phyloP scores from a whole-genome alignment of 2,797 vertebrate species.

The Linurgus olivaceus region DNA sequence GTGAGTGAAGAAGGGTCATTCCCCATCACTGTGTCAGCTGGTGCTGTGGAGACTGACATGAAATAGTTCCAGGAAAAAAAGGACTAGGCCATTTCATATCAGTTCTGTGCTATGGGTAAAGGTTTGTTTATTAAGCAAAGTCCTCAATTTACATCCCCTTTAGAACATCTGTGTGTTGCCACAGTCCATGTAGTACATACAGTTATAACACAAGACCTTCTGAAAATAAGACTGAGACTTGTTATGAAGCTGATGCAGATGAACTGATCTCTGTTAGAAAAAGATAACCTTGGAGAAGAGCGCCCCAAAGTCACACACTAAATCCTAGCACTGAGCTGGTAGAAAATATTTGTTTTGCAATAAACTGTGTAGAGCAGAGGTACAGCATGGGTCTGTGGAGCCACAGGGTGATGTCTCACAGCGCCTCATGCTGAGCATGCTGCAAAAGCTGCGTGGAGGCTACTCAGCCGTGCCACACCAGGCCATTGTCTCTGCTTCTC shows the following conservation, averaged over 20 bases:
- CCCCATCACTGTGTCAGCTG: neutral
- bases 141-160: neutral
- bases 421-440: neutral
- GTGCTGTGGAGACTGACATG: neutral
- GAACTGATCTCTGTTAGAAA: neutral
- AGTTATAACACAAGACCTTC: neutral
- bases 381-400: neutral
- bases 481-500: neutral
- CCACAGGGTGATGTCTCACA: rapidly evolving
- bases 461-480: rapidly evolving
- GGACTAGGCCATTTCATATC: neutral
- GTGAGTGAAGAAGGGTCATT: neutral
- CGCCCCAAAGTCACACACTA: neutral
- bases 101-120: neutral
- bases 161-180: neutral
- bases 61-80: neutral
- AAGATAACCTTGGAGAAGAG: neutral
- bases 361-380: neutral
- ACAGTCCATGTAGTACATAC: neutral
- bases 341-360: neutral
- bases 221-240: neutral
- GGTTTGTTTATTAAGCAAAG: neutral
- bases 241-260: neutral
- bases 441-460: neutral
- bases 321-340: neutral